Evolutionary conservation across 2,113 vertebrate genomes (phyloP).

Genomic region (Raja brachyura): DNA sequence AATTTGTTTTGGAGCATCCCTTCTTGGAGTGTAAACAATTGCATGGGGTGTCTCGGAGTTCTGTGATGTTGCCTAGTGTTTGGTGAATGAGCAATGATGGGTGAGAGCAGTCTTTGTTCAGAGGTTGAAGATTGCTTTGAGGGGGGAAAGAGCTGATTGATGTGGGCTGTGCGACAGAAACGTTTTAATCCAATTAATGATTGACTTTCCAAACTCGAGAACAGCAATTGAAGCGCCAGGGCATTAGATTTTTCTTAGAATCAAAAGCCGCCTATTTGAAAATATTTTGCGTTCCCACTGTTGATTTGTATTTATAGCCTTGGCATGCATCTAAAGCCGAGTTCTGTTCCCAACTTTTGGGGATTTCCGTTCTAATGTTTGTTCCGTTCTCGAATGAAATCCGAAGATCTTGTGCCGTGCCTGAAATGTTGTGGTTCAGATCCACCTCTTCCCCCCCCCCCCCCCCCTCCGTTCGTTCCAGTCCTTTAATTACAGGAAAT

Average conservation of each 20-base stretch:
- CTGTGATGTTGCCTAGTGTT: too few species aligned
- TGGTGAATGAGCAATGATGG: too few species aligned
- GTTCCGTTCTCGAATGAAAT: neutral
- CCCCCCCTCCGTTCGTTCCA: neutral
- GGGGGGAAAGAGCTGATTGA: too few species aligned
- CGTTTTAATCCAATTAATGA: neutral
- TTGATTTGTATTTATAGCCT: neutral
- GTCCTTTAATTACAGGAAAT: neutral
- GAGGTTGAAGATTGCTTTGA: too few species aligned
- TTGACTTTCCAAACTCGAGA: neutral
- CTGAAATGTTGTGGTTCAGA: neutral
- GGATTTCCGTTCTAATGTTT: neutral
- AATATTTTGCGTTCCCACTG: neutral
- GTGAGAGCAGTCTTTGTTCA: neutral
- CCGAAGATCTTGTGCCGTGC: neutral
- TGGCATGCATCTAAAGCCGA: neutral
- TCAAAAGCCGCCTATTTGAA: neutral
- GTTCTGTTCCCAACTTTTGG: neutral
- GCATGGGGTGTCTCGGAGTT: too few species aligned
- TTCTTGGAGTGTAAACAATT: too few species aligned
- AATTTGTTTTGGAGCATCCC: too few species aligned
- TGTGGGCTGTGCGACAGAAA: neutral
- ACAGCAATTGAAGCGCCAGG: neutral
- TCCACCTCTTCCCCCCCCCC: neutral
- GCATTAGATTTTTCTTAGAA: neutral